Conservation (phyloP, 2,888 invertebrate genomes). For the Eupithecia centaureata region DNA sequence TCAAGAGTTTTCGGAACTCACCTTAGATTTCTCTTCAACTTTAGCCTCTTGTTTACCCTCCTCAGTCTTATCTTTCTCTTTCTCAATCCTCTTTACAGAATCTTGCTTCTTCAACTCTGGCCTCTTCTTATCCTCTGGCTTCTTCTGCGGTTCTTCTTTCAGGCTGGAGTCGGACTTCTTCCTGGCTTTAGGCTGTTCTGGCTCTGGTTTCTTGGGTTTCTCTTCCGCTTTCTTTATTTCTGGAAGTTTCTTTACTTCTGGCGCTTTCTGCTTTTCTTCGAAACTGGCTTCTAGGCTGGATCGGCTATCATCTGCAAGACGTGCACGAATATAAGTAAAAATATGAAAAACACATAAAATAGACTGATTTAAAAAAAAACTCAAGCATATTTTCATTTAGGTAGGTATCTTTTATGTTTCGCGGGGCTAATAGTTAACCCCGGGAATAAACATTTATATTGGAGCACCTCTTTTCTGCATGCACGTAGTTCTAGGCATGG, state of each 20-base stretch:
- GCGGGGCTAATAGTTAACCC: too few species aligned
- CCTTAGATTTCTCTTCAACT: slow-evolving; percentile 48
- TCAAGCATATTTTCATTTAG: too few species aligned
- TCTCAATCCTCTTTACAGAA: slow-evolving; percentile 60
- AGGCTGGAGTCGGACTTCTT: slow-evolving; percentile 76
- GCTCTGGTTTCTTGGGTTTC: slow-evolving; percentile 54
- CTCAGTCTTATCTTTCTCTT: slow-evolving; percentile 46
- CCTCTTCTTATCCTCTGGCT: slow-evolving; percentile 60
- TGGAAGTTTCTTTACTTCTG: slow-evolving; percentile 18
- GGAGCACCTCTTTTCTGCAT: too few species aligned
- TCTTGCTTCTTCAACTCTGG: slow-evolving; percentile 66
- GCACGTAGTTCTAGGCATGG: too few species aligned
- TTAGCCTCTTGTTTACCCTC: slow-evolving; percentile 52
- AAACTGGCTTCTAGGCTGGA: slow-evolving; percentile 66
- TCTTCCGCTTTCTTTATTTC: slow-evolving; percentile 51
- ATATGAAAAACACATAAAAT: not conserved
- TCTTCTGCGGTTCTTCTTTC: slow-evolving; percentile 72
- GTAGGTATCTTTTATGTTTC: too few species aligned
- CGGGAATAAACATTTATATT: too few species aligned
- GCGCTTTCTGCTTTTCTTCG: slow-evolving; percentile 35
- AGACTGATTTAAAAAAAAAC: too few species aligned
- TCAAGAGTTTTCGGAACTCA: slow-evolving; percentile 3
- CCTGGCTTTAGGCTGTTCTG: slow-evolving; percentile 59
- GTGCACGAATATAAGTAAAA: not conserved
- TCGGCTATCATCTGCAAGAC: slow-evolving; percentile 65